Evolutionary conservation across 2,888 invertebrate species (phyloP).

Genomic region (Parnassius orleans): DNA sequence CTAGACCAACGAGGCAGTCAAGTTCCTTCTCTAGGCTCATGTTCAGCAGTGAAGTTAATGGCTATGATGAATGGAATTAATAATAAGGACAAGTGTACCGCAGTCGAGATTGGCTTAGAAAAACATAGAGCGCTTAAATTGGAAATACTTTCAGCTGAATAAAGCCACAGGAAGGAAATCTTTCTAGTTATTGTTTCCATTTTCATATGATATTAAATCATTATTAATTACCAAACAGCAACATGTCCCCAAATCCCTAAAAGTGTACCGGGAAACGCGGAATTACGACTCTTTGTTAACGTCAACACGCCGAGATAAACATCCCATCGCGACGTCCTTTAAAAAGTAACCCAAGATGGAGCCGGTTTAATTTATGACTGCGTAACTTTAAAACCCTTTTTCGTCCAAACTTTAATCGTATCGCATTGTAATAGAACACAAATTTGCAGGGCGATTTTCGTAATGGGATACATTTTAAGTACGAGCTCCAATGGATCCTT

Average conservation of each 20-base stretch:
- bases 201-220: neutral
- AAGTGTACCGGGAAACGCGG: slow-evolving; percentile 25
- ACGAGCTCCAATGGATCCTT: slow-evolving; percentile 25
- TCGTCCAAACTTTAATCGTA: slow-evolving; percentile 7
- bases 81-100: no score
- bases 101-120: no score
- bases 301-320: slow-evolving; percentile 27
- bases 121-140: no score
- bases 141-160: no score
- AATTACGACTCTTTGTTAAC: slow-evolving; percentile 27
- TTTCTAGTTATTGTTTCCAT: no score
- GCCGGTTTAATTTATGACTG: slow-evolving; percentile 28
- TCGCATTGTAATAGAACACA: neutral
- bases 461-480: slow-evolving; percentile 25
- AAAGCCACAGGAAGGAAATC: no score
- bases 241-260: slow-evolving; percentile 11
- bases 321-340: slow-evolving; percentile 26
- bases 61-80: no score
- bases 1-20: no score
- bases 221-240: slow-evolving; percentile 14
- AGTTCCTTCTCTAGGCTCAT: no score
- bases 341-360: slow-evolving; percentile 27
- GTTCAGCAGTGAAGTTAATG: no score
- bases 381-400: slow-evolving; percentile 20
- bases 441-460: neutral